These are phyloP conservation scores for Clarias gariepinus DNA, from an alignment of 2,113 vertebrate species.

Conservation along the genomic window DNA sequence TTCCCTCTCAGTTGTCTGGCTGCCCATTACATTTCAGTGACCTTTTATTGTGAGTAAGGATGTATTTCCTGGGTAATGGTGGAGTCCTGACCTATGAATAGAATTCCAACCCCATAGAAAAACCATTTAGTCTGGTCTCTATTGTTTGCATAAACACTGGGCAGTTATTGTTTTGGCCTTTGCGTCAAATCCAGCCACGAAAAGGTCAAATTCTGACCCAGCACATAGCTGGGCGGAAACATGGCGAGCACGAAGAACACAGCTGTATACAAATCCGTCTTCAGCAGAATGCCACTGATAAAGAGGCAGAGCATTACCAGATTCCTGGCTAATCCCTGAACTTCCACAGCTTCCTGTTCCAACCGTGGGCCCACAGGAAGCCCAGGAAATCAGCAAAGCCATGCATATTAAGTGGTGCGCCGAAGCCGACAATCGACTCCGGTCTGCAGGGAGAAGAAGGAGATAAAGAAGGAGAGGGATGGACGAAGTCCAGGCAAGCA, in stretches of 20 bases:
- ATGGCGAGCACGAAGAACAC: neutral
- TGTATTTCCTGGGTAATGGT: neutral
- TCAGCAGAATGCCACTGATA: conserved; percentile 1
- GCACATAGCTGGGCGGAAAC: conserved; percentile 6
- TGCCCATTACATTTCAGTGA: neutral
- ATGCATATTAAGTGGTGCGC: conserved; percentile 6
- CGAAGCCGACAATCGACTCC: neutral
- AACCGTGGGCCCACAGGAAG: conserved; percentile 30
- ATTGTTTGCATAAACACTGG: conserved; percentile 22
- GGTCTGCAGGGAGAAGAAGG: neutral
- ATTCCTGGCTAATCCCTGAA: conserved; percentile 43
- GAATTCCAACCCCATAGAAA: neutral
- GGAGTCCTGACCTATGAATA: conserved; percentile 4
- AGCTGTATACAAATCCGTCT: neutral
- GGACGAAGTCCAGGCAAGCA: neutral
- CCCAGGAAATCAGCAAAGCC: conserved; percentile 37
- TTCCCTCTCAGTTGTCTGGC: neutral
- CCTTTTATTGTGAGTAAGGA: neutral
- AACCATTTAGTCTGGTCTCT: neutral
- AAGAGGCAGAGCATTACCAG: conserved; percentile 15
- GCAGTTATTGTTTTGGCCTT: conserved; percentile 21
- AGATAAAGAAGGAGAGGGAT: neutral
- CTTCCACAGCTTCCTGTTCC: conserved; percentile 20
- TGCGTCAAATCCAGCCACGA: conserved; percentile 12
- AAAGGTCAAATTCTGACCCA: neutral